These are phyloP conservation scores for Acanthoscelides obtectus DNA, from an alignment of 2,888 invertebrate genomes.

Conservation along the genomic window DNA sequence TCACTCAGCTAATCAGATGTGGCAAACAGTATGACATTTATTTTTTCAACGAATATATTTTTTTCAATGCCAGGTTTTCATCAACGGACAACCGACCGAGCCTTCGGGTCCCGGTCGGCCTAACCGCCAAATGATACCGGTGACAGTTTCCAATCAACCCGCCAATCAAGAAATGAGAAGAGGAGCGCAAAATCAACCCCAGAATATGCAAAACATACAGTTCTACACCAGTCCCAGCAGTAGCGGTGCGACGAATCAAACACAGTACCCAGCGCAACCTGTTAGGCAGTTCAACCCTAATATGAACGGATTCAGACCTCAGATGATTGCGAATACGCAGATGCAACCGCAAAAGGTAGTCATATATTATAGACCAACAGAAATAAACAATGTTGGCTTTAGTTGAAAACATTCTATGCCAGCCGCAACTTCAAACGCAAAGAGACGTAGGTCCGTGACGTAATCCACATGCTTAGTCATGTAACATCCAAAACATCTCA, in stretches of 20 bases:
- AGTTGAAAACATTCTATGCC: no score
- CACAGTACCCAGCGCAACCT: constrained; percentile 25
- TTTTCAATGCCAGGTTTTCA: constrained; percentile 19
- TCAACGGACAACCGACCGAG: constrained; percentile 40
- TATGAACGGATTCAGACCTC: constrained; percentile 36
- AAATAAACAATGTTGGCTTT: no score
- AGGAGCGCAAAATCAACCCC: constrained; percentile 14
- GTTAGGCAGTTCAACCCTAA: constrained; percentile 32
- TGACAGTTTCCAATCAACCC: constrained; percentile 34
- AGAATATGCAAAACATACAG: constrained; percentile 29
- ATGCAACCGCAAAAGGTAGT: constrained; percentile 39
- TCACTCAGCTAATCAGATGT: no score
- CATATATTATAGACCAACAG: no score
- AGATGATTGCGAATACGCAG: constrained; percentile 20
- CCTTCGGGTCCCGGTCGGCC: constrained; percentile 45
- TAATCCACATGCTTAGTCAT: no score
- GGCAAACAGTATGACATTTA: no score
- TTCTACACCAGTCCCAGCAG: constrained; percentile 8
- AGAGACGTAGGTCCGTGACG: no score
- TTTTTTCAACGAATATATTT: no score
- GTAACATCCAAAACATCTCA: no score
- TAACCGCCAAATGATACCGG: constrained; percentile 39
- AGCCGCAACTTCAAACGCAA: no score
- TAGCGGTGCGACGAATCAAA: not conserved
- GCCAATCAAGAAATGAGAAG: constrained; percentile 23